phyloP scores from a whole-genome alignment of 1,140 invertebrate species.

The Dreissena polymorpha region DNA sequence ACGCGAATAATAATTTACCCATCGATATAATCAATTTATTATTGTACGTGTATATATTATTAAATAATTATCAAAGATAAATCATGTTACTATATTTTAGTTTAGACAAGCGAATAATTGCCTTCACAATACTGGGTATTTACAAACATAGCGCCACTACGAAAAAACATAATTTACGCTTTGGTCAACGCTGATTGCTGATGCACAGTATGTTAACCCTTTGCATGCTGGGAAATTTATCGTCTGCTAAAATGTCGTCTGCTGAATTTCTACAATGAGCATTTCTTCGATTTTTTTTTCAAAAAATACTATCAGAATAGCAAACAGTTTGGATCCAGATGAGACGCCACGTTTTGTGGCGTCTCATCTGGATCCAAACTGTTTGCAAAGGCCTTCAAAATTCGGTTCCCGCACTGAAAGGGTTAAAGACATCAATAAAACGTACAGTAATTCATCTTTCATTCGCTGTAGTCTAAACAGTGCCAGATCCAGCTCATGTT shows the following conservation, averaged over 20 bases:
- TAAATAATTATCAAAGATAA: not conserved
- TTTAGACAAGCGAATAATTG: not conserved
- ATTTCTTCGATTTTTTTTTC: too few relatives aligned
- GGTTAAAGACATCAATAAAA: not conserved
- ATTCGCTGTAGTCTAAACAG: conserved; percentile 90
- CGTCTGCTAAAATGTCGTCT: too few relatives aligned
- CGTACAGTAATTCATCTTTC: conserved; percentile 83
- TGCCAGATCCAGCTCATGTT: conserved; percentile 92
- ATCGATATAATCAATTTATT: not conserved
- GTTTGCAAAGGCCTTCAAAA: too few relatives aligned
- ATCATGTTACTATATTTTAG: not conserved
- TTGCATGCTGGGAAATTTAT: too few relatives aligned
- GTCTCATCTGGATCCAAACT: too few relatives aligned
- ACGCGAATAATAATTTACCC: not conserved
- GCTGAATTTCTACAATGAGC: too few relatives aligned
- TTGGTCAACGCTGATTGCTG: not conserved
- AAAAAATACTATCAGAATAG: too few relatives aligned
- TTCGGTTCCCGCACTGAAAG: too few relatives aligned
- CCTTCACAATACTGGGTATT: too few relatives aligned
- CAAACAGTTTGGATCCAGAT: too few relatives aligned
- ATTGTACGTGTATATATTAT: not conserved
- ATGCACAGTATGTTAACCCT: too few relatives aligned
- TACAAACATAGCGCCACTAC: not conserved
- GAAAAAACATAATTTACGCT: not conserved
- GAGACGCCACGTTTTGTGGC: too few relatives aligned